Conservation (phyloP, 2,113 vertebrate species). For the Trinectes maculatus region DNA sequence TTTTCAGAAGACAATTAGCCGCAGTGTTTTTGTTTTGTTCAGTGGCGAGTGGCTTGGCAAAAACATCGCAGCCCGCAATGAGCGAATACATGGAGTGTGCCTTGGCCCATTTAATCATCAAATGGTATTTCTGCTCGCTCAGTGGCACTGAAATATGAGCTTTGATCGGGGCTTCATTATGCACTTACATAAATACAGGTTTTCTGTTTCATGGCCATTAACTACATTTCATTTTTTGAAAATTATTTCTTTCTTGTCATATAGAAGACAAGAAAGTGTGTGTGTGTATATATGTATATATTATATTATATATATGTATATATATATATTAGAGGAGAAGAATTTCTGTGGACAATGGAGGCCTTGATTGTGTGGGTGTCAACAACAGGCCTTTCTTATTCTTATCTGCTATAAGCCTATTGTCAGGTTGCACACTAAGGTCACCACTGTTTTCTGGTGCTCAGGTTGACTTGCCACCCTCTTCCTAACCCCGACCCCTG, state of each 20-base stretch:
- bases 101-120: constrained; percentile 34
- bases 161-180: constrained; percentile 43
- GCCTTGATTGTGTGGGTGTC: background rate
- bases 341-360: background rate
- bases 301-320: too few species aligned
- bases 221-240: constrained; percentile 16
- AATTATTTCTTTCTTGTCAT: constrained; percentile 2
- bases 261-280: too few species aligned
- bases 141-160: constrained; percentile 15
- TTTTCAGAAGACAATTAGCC: constrained; percentile 11
- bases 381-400: background rate
- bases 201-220: constrained; percentile 26
- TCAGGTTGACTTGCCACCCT: constrained; percentile 5
- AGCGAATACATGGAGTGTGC: background rate
- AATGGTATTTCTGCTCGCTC: constrained; percentile 15
- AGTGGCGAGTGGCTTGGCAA: background rate
- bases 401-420: constrained; percentile 30
- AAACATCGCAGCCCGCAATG: background rate
- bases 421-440: constrained; percentile 12
- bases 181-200: constrained; percentile 5
- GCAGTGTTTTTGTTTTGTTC: constrained; percentile 13
- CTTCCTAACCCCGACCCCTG: constrained; percentile 1
- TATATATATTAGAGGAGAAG: too few species aligned
- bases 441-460: constrained; percentile 21
- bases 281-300: too few species aligned